phyloP scores from a whole-genome alignment of 2,888 invertebrate species.

The Dendrolimus houi region DNA sequence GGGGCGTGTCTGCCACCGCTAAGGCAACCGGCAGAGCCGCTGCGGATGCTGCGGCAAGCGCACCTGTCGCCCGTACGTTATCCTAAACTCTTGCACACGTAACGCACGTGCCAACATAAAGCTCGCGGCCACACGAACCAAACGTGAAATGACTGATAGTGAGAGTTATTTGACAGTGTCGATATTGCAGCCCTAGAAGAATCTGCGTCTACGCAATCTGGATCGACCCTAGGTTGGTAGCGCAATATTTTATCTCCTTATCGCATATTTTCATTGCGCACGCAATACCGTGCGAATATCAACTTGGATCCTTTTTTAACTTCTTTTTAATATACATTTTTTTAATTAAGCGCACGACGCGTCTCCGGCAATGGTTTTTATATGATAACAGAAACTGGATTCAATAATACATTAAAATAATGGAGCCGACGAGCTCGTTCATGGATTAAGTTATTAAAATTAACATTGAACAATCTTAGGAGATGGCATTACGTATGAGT shows the following conservation, averaged over 20 bases:
- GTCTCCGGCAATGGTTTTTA: background rate
- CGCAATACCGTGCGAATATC: constrained; percentile 49
- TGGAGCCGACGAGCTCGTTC: too few species aligned
- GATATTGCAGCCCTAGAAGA: constrained; percentile 23
- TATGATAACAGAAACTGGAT: background rate
- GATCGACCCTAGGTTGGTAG: constrained; percentile 63
- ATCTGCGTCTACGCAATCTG: constrained; percentile 39
- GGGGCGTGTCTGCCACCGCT: constrained; percentile 16
- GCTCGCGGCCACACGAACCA: constrained; percentile 18
- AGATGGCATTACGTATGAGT: too few species aligned
- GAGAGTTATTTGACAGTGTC: constrained; percentile 56
- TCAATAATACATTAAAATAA: too few species aligned
- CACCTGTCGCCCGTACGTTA: constrained; percentile 41
- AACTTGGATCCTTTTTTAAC: constrained; percentile 2
- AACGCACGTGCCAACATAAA: constrained; percentile 22
- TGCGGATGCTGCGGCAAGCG: constrained; percentile 65
- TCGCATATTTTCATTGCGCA: constrained; percentile 46
- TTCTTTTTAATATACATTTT: background rate
- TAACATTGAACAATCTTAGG: too few species aligned
- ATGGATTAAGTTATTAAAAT: too few species aligned
- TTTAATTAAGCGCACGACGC: background rate
- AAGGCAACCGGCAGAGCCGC: constrained; percentile 45
- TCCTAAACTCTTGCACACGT: constrained; percentile 18
- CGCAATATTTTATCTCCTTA: constrained; percentile 48
- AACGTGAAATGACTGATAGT: constrained; percentile 49